A percentile compares a stretch with the other conserved stretches of the same genome.
Conservation (phyloP, 2,113 vertebrate genomes). For the Loxodonta africana region DNA sequence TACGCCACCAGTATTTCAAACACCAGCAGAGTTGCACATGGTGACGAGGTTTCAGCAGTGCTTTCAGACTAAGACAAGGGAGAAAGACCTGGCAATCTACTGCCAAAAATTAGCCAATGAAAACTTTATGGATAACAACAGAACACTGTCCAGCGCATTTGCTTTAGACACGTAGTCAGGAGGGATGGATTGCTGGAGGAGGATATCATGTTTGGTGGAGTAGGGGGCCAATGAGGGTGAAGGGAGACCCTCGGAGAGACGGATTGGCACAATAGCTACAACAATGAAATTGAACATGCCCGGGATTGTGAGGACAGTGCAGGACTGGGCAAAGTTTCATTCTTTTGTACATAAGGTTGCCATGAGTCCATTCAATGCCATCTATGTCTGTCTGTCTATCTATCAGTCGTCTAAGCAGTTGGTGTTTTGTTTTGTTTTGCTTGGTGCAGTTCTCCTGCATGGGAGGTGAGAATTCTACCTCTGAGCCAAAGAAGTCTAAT, state of each 20-base stretch:
- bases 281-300: not conserved
- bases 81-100: not conserved
- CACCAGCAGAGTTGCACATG: too few species aligned
- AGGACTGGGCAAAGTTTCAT: not conserved
- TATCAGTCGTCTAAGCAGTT: not conserved
- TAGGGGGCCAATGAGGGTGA: not conserved
- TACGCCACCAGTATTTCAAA: not conserved
- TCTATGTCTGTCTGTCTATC: not conserved
- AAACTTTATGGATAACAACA: not conserved
- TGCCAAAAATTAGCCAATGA: not conserved
- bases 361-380: not conserved
- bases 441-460: not conserved
- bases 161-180: not conserved
- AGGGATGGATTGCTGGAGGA: not conserved
- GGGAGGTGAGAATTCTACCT: not conserved
- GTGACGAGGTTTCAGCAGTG: too few species aligned
- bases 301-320: too few species aligned
- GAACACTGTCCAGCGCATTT: not conserved
- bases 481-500: not conserved
- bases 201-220: not conserved
- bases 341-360: not conserved
- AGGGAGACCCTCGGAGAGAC: not conserved
- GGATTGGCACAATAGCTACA: not conserved
- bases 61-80: too few species aligned
- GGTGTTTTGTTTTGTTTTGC: not conserved